Evolutionary conservation across 2,888 invertebrate genomes (phyloP).

Genomic region (Cephus rjabovi): DNA sequence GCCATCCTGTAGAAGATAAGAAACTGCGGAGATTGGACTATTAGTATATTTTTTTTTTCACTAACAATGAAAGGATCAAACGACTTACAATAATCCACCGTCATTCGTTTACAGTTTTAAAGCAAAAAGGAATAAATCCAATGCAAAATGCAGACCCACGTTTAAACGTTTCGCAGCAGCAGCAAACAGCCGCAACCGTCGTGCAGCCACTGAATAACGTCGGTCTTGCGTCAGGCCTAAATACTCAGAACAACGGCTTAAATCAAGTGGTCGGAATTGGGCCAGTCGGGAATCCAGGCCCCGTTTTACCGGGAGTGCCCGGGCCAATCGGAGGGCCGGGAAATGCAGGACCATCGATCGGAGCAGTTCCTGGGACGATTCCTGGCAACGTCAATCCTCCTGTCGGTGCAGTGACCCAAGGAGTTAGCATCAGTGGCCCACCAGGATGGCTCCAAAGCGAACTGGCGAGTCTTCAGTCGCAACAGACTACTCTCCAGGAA

Average conservation of each 20-base stretch:
- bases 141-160: constrained; percentile 67
- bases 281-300: constrained; percentile 47
- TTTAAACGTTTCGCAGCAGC: constrained; percentile 64
- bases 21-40: constrained; percentile 44
- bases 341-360: constrained; percentile 49
- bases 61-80: constrained; percentile 38
- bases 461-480: constrained; percentile 66
- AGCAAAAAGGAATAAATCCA: constrained; percentile 74
- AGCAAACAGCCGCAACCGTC: constrained; percentile 48
- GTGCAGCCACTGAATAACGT: constrained; percentile 70
- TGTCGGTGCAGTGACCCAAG: constrained; percentile 48
- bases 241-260: constrained; percentile 65
- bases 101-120: constrained; percentile 78
- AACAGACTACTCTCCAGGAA: constrained; percentile 86
- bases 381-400: constrained; percentile 51
- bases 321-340: constrained; percentile 42
- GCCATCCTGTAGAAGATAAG: constrained; percentile 43
- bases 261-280: constrained; percentile 58
- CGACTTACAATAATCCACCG: constrained; percentile 59
- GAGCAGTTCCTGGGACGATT: constrained; percentile 40
- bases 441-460: constrained; percentile 71
- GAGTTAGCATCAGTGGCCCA: constrained; percentile 54
- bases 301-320: constrained; percentile 47
- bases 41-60: constrained; percentile 47
- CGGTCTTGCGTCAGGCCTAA: constrained; percentile 70